Evolutionary conservation across 2,797 vertebrate genomes (phyloP), one percentile per base, ranked within the genome.

Genomic region (Sebastiscus albofasciatus): DNA sequence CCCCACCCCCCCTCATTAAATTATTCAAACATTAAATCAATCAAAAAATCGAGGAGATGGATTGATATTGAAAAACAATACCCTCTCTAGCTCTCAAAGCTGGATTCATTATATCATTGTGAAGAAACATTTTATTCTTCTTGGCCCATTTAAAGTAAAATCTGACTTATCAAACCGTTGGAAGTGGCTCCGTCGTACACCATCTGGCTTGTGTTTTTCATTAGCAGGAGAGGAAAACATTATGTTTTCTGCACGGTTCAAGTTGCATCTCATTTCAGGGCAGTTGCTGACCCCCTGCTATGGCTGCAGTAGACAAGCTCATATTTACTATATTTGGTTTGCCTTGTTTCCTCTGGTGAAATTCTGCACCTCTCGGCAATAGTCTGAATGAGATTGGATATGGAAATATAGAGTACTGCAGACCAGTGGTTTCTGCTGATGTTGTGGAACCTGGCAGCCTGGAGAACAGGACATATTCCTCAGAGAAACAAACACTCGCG

Each of bases 341-440:
- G 80, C 79, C 76, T 81, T 84, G 74, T 88, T 88, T 86, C 82
- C 72, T 79, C 79, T 74, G 75, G 72, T 87, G 81, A 79, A 90
- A 92, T 85, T 88, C 55, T 90, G 91, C 83, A 78, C 75, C 67
- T 73, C 76, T 85, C 64, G 26, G 89, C 89, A 89, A 75, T 90
- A 72, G 27, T 78, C 86, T 86, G 87, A 88, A 90, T 85, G 89
- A 89, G 89, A 94, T 91, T 94, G 91, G 85, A 92, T 93, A 93
- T 92, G 89, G 88, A 93, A 92, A 94, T 92, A 87, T 66, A 67
- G 75, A 83, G 59, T 36, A 24, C 79, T 81, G 85, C 83, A 84
- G 85, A 79, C 83, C 81, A 58, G 67, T 75, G 18, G 49, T 93
- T 94, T 93, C 83, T 93, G 92, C 93, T 93, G 93, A 93, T 87